phyloP scores from a whole-genome alignment of 2,113 vertebrate species.

The Ancistrus triradiatus region DNA sequence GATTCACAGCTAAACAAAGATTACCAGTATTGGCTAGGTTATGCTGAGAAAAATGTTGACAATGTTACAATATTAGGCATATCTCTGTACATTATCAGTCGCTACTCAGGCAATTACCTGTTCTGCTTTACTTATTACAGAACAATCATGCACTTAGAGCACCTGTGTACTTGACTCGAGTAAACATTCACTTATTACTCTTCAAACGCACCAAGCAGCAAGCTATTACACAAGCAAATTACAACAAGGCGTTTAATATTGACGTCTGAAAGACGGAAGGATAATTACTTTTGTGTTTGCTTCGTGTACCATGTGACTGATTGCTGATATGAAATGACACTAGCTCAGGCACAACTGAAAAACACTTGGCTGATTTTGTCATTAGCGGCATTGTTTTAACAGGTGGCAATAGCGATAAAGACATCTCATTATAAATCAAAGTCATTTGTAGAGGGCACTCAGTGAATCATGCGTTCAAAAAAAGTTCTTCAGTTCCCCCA shows the following conservation, averaged over 20 bases:
- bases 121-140: too few relatives aligned
- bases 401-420: constrained; percentile 25
- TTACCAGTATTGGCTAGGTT: too few relatives aligned
- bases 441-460: neutral
- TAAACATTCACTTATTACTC: too few relatives aligned
- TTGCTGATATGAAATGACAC: constrained; percentile 26
- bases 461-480: neutral
- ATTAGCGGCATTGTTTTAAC: constrained; percentile 27
- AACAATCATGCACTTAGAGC: too few relatives aligned
- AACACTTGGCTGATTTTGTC: constrained; percentile 35
- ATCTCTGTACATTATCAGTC: too few relatives aligned
- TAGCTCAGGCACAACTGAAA: constrained; percentile 23
- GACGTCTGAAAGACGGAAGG: neutral
- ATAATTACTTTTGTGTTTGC: constrained; percentile 29
- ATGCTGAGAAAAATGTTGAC: too few relatives aligned
- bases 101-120: too few relatives aligned
- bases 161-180: too few relatives aligned
- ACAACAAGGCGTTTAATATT: constrained; percentile 7
- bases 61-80: too few relatives aligned
- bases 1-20: too few relatives aligned
- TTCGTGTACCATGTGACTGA: constrained; percentile 16
- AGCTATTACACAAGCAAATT: neutral
- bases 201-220: too few relatives aligned
- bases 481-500: neutral
- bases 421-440: constrained; percentile 15